These are phyloP conservation scores for Antitype chi DNA, from an alignment of 2,888 invertebrate species.

Conservation along the genomic window DNA sequence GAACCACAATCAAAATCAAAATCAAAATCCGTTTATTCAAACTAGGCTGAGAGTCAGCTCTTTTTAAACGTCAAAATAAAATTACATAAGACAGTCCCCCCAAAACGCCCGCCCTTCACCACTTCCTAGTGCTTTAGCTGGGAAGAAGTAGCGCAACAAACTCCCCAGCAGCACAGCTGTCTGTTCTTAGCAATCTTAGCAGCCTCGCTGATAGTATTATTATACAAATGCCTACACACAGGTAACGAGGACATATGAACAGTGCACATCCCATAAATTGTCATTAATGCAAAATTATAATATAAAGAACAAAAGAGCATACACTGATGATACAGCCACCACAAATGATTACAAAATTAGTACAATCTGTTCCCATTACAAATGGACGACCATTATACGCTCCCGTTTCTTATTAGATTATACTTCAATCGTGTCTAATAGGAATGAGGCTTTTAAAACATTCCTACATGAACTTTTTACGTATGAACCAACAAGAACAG, in stretches of 20 bases:
- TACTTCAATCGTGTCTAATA: slow-evolving; percentile 68
- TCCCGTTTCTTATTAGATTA: slow-evolving; percentile 65
- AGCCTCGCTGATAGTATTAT: background rate
- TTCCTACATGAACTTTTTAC: slow-evolving; percentile 72
- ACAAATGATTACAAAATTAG: slow-evolving; percentile 41
- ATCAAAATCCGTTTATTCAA: too few species aligned
- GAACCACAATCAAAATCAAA: background rate
- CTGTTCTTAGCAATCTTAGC: too few species aligned
- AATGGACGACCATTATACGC: slow-evolving; percentile 57
- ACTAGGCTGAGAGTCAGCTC: too few species aligned
- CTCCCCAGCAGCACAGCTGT: too few species aligned
- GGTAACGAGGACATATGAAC: background rate
- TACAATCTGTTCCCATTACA: slow-evolving; percentile 50
- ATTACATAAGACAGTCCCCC: too few species aligned
- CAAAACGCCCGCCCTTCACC: too few species aligned
- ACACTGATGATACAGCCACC: slow-evolving; percentile 16
- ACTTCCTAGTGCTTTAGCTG: too few species aligned
- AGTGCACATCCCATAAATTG: background rate
- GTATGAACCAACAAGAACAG: slow-evolving; percentile 69
- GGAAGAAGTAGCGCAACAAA: too few species aligned
- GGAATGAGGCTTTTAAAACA: slow-evolving; percentile 72
- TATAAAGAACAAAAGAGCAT: slow-evolving; percentile 4
- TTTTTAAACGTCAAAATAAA: too few species aligned
- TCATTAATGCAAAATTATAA: slow-evolving; percentile 5
- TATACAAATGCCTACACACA: background rate